Evolutionary conservation across 2,888 invertebrate species (phyloP).

Genomic region (Hydraecia micacea): DNA sequence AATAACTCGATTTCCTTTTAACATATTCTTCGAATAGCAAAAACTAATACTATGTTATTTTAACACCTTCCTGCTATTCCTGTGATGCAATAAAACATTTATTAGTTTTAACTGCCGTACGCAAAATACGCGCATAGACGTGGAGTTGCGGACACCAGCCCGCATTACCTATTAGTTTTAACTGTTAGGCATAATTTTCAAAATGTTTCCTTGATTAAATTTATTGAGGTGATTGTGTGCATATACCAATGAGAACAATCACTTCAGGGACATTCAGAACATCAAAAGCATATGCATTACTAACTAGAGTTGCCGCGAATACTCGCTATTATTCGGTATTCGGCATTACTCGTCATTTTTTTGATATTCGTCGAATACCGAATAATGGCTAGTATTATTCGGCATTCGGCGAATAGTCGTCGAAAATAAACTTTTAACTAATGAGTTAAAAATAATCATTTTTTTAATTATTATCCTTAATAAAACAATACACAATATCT

Average conservation of each 20-base stretch:
- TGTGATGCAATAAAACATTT: neutral
- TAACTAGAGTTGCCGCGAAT: no score
- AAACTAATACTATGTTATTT: conserved; percentile 23
- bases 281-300: neutral
- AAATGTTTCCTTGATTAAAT: neutral
- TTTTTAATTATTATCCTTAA: no score
- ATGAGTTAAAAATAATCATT: no score
- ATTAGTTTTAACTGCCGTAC: neutral
- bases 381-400: no score
- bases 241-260: neutral
- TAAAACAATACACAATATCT: no score
- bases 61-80: conserved; percentile 11
- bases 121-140: no score
- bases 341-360: no score
- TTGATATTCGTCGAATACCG: no score
- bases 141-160: no score
- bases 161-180: neutral
- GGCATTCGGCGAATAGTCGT: no score
- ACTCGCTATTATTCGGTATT: no score
- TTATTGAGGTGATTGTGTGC: neutral
- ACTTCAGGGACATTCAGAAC: neutral
- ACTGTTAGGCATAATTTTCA: neutral
- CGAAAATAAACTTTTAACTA: no score
- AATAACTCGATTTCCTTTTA: conserved; percentile 25
- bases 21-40: conserved; percentile 19